Base-by-base conservation (phyloP, 1,140 invertebrate species). In the Dufourea novaeangliae region DNA sequence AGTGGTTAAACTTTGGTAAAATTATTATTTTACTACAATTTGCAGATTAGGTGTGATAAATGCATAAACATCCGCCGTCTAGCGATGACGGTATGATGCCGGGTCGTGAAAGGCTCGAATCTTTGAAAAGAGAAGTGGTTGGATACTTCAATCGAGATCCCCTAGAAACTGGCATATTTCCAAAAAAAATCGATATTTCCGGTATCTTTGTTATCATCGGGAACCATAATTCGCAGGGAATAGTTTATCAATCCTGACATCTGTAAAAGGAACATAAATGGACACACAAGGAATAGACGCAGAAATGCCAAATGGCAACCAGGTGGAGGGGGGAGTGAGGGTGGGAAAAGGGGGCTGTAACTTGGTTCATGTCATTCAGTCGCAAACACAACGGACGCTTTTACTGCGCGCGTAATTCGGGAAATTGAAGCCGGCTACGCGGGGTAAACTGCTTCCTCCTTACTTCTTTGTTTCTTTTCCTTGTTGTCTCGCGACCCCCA, bases 371-470 rank as follows among this genome's bases (percentile, higher is more conserved):
- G 41, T n/a, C n/a, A n/a, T n/a, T n/a, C n/a, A 29, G 68, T 57
- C 29, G 25, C 37, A 44, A 22, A 37, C 25, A 22, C 14, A 34
- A 12, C 37, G 61, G 37, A 25, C 54, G 70, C 67, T 66, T 66
- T 62, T 81, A 50, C n/a, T 70, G 62, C 72, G 70, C 71, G 70
- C 64, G 81, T 88, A 88, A 88, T 87, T 87, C 79, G 79, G 77
- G 66, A 89, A 88, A 89, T 89, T 87, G 80, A 84, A 86, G 70
- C 44, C 62, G 67, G 44, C 77, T 57, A 46, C 52, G n/a, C 66
- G 52, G n/a, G 63, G 54, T 78, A 81, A 82, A 86, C 79, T 82
- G 80, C 54, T 85, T 84, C 54, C 75, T 87, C 79, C 72, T 83
- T 84, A 78, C 61, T 62, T 50, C 59, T 80, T 81, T 63, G 67